Percentiles rank a stretch among this genome's conserved stretches.
Conservation (phyloP, 2,113 vertebrate genomes). For the Pluvialis apricaria region DNA sequence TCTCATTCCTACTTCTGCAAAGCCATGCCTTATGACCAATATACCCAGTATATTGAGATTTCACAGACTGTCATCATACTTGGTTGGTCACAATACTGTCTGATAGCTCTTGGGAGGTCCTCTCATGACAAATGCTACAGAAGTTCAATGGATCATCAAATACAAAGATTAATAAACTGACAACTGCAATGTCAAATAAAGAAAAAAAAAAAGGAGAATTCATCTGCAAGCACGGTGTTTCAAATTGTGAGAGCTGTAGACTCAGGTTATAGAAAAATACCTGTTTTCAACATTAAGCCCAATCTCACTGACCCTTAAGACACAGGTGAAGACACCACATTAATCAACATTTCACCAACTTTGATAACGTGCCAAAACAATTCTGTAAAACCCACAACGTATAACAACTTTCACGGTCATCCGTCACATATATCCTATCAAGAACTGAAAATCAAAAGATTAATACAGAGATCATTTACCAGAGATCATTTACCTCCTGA, state of each 20-base stretch:
- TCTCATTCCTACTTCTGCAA: background rate
- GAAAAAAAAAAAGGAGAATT: accelerated
- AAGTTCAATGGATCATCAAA: background rate
- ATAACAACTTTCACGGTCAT: background rate
- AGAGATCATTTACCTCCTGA: background rate
- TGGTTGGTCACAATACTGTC: background rate
- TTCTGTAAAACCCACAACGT: background rate
- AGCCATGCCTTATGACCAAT: background rate
- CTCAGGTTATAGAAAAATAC: background rate
- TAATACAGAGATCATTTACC: background rate
- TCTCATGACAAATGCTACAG: background rate
- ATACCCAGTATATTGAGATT: background rate
- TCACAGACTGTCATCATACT: background rate
- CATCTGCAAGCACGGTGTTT: background rate
- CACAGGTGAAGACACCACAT: background rate
- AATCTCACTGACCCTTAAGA: background rate
- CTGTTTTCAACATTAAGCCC: background rate
- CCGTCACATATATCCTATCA: background rate
- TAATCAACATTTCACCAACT: background rate
- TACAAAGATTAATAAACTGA: background rate
- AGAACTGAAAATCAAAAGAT: background rate
- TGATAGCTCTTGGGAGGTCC: background rate
- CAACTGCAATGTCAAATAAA: background rate
- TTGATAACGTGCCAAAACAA: background rate
- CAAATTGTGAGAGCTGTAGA: background rate